Evolutionary conservation across 2,113 vertebrate genomes (phyloP).

Genomic region (Oceanodroma tethys): DNA sequence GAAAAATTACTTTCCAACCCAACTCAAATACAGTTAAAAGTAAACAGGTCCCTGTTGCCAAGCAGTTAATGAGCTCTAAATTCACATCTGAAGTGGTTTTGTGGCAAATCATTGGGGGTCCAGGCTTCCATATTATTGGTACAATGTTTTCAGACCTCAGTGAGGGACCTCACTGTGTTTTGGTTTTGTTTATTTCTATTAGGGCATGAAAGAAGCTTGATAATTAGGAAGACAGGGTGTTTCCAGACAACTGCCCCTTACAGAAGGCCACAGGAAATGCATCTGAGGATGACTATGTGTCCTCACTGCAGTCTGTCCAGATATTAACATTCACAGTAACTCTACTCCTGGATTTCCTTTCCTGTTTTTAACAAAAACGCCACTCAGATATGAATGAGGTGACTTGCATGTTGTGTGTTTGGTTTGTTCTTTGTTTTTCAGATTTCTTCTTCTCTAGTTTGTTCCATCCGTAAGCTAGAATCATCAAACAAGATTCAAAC

Average conservation of each 20-base stretch:
- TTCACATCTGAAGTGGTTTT: background rate
- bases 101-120: background rate
- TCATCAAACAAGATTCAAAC: background rate
- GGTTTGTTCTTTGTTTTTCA: background rate
- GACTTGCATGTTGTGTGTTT: background rate
- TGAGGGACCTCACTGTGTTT: background rate
- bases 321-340: no score
- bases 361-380: background rate
- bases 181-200: background rate
- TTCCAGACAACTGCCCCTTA: background rate
- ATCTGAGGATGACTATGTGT: background rate
- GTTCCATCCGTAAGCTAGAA: background rate
- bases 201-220: background rate
- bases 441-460: background rate
- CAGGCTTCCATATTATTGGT: background rate
- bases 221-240: background rate
- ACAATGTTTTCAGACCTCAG: background rate
- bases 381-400: background rate
- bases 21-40: background rate
- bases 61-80: background rate
- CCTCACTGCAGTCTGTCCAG: background rate
- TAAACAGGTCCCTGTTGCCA: background rate
- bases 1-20: background rate
- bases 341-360: background rate
- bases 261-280: background rate